Evolutionary conservation across 1,140 invertebrate genomes (phyloP).

Genomic region (Charaxes varanes): DNA sequence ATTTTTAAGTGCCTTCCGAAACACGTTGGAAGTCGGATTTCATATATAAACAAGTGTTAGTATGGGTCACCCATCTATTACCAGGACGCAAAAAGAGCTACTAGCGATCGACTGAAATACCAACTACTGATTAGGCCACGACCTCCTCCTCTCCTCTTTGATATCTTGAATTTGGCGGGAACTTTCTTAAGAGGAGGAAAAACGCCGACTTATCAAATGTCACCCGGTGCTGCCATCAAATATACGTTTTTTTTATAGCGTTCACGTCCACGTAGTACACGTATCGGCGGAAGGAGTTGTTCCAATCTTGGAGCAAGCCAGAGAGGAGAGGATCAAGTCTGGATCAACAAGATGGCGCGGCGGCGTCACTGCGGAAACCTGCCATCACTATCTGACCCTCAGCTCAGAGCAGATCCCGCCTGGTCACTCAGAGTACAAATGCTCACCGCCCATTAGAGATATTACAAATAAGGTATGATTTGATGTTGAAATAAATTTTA

Average conservation of each 20-base stretch:
- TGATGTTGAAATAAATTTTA: not conserved
- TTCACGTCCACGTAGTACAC: conserved; percentile 82
- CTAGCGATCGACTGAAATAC: too few species aligned
- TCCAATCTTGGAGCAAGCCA: conserved; percentile 43
- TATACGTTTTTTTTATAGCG: conserved; percentile 50
- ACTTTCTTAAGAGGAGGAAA: too few species aligned
- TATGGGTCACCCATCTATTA: too few species aligned
- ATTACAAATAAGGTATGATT: conserved; percentile 74
- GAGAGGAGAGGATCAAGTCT: conserved; percentile 31
- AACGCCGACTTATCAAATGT: too few species aligned
- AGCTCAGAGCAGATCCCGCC: conserved; percentile 78
- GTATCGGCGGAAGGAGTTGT: conserved; percentile 77
- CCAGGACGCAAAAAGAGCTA: too few species aligned
- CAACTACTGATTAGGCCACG: too few species aligned
- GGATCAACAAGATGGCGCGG: conserved; percentile 45
- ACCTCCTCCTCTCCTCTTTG: too few species aligned
- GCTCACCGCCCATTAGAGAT: conserved; percentile 81
- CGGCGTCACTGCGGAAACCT: conserved; percentile 80
- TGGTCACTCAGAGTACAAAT: conserved; percentile 80
- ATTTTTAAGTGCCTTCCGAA: too few species aligned
- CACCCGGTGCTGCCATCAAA: too few species aligned
- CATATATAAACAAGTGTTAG: too few species aligned
- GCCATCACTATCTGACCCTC: conserved; percentile 81
- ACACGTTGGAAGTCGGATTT: too few species aligned
- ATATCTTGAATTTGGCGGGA: too few species aligned